These are phyloP conservation scores for Arremon brunneinucha DNA, from an alignment of 2,797 vertebrate species.

Conservation along the genomic window DNA sequence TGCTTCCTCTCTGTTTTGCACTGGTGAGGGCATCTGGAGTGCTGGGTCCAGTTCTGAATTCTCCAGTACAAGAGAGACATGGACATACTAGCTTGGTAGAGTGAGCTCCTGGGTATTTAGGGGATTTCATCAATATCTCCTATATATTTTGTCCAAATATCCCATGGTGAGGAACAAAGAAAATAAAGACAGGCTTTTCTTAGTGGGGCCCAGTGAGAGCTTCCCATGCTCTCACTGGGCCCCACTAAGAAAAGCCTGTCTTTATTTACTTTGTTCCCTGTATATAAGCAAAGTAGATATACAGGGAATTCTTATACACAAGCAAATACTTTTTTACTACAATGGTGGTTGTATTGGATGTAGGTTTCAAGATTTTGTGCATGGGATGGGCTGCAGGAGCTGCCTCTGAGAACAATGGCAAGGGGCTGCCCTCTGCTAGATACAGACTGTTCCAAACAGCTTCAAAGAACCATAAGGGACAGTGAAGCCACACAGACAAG, in stretches of 20 bases:
- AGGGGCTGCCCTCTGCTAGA: not conserved
- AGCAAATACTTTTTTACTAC: not conserved
- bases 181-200: not conserved
- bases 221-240: too few species aligned
- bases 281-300: not conserved
- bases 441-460: not conserved
- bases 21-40: not conserved
- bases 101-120: not conserved
- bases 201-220: not conserved
- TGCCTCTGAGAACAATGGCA: not conserved
- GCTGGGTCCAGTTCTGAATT: not conserved
- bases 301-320: not conserved
- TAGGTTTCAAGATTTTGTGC: not conserved
- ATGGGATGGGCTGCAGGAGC: not conserved
- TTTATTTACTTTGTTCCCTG: too few species aligned
- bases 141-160: not conserved
- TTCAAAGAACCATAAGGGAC: fast-evolving
- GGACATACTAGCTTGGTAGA: not conserved
- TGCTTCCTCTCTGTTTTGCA: not conserved
- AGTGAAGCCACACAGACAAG: not conserved
- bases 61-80: not conserved
- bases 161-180: not conserved
- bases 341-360: not conserved
- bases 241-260: too few species aligned
- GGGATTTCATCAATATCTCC: not conserved